Evolutionary conservation across 2,888 invertebrate species (phyloP).

Genomic region (Andricus curvator): DNA sequence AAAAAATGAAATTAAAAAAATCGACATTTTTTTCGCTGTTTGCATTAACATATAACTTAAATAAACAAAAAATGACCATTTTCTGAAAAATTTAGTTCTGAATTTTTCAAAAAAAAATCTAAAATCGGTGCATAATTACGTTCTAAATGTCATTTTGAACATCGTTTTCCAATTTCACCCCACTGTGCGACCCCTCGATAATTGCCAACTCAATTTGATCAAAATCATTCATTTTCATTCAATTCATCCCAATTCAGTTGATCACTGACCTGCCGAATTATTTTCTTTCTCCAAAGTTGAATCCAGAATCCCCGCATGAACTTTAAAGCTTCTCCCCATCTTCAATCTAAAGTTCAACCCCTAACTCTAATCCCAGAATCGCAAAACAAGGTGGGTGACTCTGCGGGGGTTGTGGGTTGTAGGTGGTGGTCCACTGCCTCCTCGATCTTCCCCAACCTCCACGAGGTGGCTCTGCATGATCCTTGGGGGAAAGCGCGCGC

Average conservation of each 20-base stretch:
- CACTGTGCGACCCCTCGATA: no score
- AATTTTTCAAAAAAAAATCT: no score
- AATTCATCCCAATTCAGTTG: slow-evolving; percentile 26
- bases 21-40: no score
- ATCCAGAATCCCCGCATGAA: slow-evolving; percentile 20
- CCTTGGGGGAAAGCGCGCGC: slow-evolving; percentile 48
- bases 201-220: neutral
- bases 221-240: neutral
- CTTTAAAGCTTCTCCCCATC: slow-evolving; percentile 33
- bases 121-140: no score
- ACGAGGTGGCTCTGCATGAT: slow-evolving; percentile 37
- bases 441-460: slow-evolving; percentile 12
- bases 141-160: no score
- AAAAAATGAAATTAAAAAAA: no score
- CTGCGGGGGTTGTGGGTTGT: slow-evolving; percentile 47
- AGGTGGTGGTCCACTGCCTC: slow-evolving; percentile 32
- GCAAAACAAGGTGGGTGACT: slow-evolving; percentile 56
- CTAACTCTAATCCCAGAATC: slow-evolving; percentile 29
- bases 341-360: slow-evolving; percentile 22
- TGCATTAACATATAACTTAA: no score
- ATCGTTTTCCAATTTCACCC: no score
- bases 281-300: slow-evolving; percentile 38
- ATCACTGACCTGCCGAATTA: slow-evolving; percentile 53
- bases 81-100: no score
- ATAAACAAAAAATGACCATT: no score